A percentile compares a stretch with the other conserved stretches of the same genome.
These are phyloP conservation scores for Nemurella pictetii DNA, from an alignment of 2,888 invertebrate genomes.

Conservation along the genomic window DNA sequence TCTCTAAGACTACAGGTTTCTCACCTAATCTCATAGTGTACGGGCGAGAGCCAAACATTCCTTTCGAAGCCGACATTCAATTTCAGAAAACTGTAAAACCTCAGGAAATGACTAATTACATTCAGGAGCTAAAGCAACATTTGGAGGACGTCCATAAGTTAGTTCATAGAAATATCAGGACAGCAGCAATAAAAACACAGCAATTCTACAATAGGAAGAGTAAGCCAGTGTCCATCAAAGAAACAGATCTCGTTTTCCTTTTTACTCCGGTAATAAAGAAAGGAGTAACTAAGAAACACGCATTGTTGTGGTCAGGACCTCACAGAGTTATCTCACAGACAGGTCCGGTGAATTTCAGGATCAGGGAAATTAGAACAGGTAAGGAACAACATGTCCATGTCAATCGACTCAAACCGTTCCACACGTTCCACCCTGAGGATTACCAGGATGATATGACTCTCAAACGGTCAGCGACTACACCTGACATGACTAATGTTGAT, in stretches of 20 bases:
- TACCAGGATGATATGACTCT: too few relatives aligned
- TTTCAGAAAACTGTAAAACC: background rate
- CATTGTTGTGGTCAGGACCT: too few relatives aligned
- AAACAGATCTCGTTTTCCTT: background rate
- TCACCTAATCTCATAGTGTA: background rate
- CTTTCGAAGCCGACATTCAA: background rate
- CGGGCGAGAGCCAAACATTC: background rate
- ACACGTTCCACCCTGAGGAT: too few relatives aligned
- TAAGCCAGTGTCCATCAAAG: background rate
- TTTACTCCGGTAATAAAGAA: background rate
- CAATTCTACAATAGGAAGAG: background rate
- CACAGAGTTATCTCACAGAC: too few relatives aligned
- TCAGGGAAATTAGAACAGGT: too few relatives aligned
- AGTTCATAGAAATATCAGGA: background rate
- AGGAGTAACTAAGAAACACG: too few relatives aligned
- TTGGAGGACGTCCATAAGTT: background rate
- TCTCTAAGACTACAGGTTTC: background rate
- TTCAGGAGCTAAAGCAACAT: background rate
- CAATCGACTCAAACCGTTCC: too few relatives aligned
- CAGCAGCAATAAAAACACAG: background rate
- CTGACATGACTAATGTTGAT: too few relatives aligned
- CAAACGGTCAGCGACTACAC: too few relatives aligned
- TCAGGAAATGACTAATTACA: background rate
- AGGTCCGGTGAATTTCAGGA: too few relatives aligned
- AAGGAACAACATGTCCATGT: too few relatives aligned